phyloP scores from a whole-genome alignment of 2,113 vertebrate genomes.

The Athene noctua region DNA sequence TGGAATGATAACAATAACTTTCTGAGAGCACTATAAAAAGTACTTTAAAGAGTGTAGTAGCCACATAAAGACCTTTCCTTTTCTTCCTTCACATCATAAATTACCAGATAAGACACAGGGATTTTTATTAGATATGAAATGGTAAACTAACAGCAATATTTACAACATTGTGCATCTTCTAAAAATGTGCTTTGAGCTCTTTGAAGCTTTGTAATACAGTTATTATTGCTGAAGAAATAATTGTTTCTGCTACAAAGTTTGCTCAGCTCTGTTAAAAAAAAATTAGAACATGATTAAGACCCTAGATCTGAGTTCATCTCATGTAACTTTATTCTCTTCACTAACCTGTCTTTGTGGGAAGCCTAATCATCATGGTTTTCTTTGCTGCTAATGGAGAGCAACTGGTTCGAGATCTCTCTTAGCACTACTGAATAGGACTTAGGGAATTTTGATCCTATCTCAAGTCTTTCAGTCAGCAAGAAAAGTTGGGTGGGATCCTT shows the following conservation, averaged over 20 bases:
- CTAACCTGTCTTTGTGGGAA: neutral
- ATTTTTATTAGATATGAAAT: conserved; percentile 41
- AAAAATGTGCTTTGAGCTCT: neutral
- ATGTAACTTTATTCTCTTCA: neutral
- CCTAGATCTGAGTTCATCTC: neutral
- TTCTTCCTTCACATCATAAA: conserved; percentile 36
- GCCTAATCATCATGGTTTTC: neutral
- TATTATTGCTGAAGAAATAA: conserved; percentile 44
- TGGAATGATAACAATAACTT: conserved; percentile 48
- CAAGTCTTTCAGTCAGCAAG: neutral
- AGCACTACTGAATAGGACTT: neutral
- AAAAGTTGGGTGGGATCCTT: neutral
- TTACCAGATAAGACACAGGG: neutral
- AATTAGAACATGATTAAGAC: neutral
- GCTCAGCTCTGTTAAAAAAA: neutral
- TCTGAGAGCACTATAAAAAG: conserved; percentile 50
- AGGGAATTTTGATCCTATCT: neutral
- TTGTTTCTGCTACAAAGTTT: neutral
- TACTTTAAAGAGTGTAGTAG: conserved; percentile 46
- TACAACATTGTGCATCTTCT: neutral
- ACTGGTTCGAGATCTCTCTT: neutral
- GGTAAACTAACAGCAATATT: conserved; percentile 33
- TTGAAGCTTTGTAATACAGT: neutral
- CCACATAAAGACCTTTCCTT: conserved; percentile 32
- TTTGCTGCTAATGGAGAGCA: neutral